Conservation (phyloP, 2,888 invertebrate genomes). For the Brassicogethes aeneus region DNA sequence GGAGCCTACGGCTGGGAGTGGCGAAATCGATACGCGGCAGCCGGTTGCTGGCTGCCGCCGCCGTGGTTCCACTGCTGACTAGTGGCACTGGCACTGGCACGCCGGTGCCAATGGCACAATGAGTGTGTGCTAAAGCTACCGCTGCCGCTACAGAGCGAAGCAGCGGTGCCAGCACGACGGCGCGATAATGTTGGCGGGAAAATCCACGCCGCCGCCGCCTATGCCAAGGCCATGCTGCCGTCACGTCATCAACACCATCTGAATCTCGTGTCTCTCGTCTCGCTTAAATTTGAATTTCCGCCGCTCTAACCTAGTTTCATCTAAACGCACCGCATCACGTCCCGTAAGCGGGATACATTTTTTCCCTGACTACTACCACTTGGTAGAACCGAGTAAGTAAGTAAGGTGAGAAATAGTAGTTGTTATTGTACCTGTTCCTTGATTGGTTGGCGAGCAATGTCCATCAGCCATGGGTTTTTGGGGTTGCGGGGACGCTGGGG, state of each 20-base stretch:
- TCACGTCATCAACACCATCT: background rate
- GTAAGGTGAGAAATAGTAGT: no score
- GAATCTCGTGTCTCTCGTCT: background rate
- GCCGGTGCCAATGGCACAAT: conserved; percentile 7
- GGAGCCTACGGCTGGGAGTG: conserved; percentile 26
- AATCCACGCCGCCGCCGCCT: background rate
- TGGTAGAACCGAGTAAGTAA: no score
- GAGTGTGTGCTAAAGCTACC: background rate
- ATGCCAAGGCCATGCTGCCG: background rate
- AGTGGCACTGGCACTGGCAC: background rate
- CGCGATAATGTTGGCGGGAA: conserved; percentile 14
- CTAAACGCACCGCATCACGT: background rate
- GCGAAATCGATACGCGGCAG: conserved; percentile 24
- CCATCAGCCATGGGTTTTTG: conserved; percentile 36
- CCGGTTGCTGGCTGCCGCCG: conserved; percentile 16
- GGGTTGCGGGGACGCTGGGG: conserved; percentile 20
- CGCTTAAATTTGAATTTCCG: no score
- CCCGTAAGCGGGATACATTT: no score
- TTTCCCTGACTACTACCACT: no score
- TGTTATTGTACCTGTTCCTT: conserved; percentile 34
- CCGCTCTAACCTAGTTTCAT: background rate
- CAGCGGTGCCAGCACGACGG: conserved; percentile 5
- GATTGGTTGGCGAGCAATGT: conserved; percentile 37
- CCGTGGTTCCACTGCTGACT: conserved; percentile 2
- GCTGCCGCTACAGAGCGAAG: conserved; percentile 5